phyloP scores from a whole-genome alignment of 2,888 invertebrate genomes.

The Nemapogon koenigi region DNA sequence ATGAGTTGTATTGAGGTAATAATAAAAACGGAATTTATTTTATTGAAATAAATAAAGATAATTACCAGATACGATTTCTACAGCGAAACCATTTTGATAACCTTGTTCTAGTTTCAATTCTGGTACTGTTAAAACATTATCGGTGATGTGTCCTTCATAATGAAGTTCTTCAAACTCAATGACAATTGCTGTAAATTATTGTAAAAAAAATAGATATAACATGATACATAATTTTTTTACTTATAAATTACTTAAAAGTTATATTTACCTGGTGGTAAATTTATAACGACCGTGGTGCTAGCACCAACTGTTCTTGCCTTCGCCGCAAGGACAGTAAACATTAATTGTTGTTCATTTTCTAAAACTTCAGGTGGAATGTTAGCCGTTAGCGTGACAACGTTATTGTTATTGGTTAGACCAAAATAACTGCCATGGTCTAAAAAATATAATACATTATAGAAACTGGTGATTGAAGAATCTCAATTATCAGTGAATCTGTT shows the following conservation, averaged over 20 bases:
- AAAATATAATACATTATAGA: too few relatives aligned
- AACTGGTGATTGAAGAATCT: too few relatives aligned
- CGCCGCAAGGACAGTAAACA: constrained; percentile 34
- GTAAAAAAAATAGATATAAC: too few relatives aligned
- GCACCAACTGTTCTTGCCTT: constrained; percentile 39
- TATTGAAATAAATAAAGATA: too few relatives aligned
- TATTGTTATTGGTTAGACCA: constrained; percentile 18
- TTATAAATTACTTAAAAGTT: too few relatives aligned
- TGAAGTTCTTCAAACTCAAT: constrained; percentile 29
- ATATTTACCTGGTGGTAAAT: constrained; percentile 38
- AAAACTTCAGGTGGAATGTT: constrained; percentile 29
- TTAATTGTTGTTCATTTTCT: constrained; percentile 21
- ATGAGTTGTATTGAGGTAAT: too few relatives aligned
- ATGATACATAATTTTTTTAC: too few relatives aligned
- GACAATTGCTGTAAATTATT: constrained; percentile 23
- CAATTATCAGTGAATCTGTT: too few relatives aligned
- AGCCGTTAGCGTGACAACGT: constrained; percentile 20
- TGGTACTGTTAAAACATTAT: constrained; percentile 24
- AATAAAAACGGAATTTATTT: too few relatives aligned
- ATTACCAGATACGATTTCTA: constrained; percentile 20
- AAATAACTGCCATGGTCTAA: constrained; percentile 28
- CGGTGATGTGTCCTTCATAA: constrained; percentile 32
- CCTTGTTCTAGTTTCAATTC: constrained; percentile 29
- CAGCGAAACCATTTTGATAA: constrained; percentile 23
- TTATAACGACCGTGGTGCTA: constrained; percentile 35